Base-by-base conservation (phyloP, 1,140 invertebrate species). In the Drosophila ercepeae region DNA sequence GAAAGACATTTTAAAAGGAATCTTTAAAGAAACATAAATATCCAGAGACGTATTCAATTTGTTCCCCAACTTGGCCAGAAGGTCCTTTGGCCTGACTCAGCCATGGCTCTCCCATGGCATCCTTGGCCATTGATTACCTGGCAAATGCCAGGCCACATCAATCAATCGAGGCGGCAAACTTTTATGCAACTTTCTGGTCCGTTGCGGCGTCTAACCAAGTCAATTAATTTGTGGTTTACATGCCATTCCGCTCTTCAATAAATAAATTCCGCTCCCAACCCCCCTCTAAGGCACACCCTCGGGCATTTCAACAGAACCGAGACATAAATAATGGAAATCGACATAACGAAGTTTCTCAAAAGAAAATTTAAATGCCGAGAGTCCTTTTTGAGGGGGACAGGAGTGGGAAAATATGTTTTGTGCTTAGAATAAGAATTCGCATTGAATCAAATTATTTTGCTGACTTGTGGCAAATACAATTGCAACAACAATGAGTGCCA, bases 201-300 rank as follows among this genome's bases (percentile, higher is more conserved):
- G 54, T 73, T 73, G 68, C 60, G 50, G 50, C 39, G 60, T 73
- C 75, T 73, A 78, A 78, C 75, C 75, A 73, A 78, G 63, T 61
- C 75, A 78, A 78, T 78, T 78, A 78, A 78, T 78, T 78, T 78
- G 75, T 53, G 75, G 75, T 78, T 75, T 78, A 78, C 75, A 78
- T 78, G 61, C 63, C 53, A 61, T 73, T 55, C 46, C 67, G 49
- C 55, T 55, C 60, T 55, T 52, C 61, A 78, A 78, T 78, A 73
- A 77, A 77, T 76, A 75, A 78, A 78, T 55, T 25, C 29, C 51
- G 29, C 27, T 49, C 45, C 27, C 42, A 29, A 23, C 19, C 53
- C 9, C 58, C 52, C 27, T 2, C 41, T 4, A n/a, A n/a, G 1
- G 9, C 2, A 76, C 63, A 63, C 46, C 64, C 32, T 13, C 6